Percentiles rank a stretch among this genome's conserved stretches.
Evolutionary conservation across 2,113 vertebrate species (phyloP).

Genomic region (Myocastor coypus): DNA sequence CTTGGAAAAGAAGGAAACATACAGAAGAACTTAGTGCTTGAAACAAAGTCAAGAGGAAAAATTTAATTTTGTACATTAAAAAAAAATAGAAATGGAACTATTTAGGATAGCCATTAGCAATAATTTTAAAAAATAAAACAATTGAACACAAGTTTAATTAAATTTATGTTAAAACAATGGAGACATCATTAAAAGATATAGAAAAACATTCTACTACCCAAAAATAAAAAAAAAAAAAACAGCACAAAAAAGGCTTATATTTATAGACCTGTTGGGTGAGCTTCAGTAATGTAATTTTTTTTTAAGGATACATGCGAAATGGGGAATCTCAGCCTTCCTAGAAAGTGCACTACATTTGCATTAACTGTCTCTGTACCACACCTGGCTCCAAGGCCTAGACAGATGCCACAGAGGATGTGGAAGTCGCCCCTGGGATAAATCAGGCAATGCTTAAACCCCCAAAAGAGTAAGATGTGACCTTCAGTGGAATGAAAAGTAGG

Average conservation of each 20-base stretch:
- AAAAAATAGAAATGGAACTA: not conserved
- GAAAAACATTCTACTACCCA: not conserved
- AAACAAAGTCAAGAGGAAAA: not conserved
- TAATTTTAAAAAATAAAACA: not conserved
- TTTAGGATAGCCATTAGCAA: not conserved
- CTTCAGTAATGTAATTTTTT: not conserved
- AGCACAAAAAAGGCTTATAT: not conserved
- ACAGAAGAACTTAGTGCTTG: not conserved
- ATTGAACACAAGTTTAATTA: not conserved
- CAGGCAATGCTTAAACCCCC: rapidly evolving
- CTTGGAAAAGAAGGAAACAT: not conserved
- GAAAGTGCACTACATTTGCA: not conserved
- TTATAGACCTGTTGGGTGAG: not conserved
- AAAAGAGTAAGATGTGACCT: not conserved
- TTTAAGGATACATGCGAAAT: not conserved
- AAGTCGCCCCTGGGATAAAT: too few relatives aligned
- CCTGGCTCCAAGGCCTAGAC: not conserved
- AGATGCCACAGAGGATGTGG: not conserved
- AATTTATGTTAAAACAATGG: not conserved
- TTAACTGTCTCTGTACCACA: not conserved
- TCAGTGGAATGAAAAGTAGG: not conserved
- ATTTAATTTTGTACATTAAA: not conserved
- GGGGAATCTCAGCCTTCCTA: not conserved
- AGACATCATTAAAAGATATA: not conserved
- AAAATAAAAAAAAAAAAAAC: not conserved